Base-by-base conservation (phyloP, 2,888 invertebrate species). In the Prenolepis imparis region DNA sequence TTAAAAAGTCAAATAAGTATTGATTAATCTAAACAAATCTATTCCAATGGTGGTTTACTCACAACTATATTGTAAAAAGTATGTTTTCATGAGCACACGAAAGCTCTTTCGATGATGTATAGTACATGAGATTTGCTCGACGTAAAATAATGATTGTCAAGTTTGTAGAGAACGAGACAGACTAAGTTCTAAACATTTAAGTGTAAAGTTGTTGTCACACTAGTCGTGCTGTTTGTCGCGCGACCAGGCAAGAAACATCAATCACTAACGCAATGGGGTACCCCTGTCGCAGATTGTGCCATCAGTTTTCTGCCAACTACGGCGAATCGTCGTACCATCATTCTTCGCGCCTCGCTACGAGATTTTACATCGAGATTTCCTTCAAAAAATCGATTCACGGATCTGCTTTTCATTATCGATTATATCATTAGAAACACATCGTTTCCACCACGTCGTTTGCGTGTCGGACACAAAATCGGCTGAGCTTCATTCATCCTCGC, bases 181-280 rank as follows among this genome's bases (percentile, higher is more conserved):
- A 28, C 11, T 8, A 44, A 70, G 70, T 70, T 44, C 44, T 5
- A 18, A 24, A 12, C 24, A 32, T 57, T 59, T 18, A 28, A 57
- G 15, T 41, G 57, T 67, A 21, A 52, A 52, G 68, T 68, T 52
- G 67, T 21, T 55, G 41, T 11, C 78, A 41, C 44, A 59, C 55
- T 28, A 28, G 21, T 78, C 21, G 67, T 21, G 32, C 21, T n/a
- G 70, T 70, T 59, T 44, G 44, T 18, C 66, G 52, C 18, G 44
- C 70, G 21, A 66, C 24, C 66, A 59, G 24, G 44, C 59, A 70
- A 61, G 44, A 44, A 70, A 48, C 78, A 78, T 78, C 70, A 70
- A 78, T 78, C 70, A 78, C 57, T 24, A 59, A 59, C 67, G 44
- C 75, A 28, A n/a, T 12, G n/a, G 78, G 59, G 11, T 57, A 2